These are phyloP conservation scores for Porites evermanni DNA, from an alignment of 92 coral and sea anemone species.

Conservation along the genomic window DNA sequence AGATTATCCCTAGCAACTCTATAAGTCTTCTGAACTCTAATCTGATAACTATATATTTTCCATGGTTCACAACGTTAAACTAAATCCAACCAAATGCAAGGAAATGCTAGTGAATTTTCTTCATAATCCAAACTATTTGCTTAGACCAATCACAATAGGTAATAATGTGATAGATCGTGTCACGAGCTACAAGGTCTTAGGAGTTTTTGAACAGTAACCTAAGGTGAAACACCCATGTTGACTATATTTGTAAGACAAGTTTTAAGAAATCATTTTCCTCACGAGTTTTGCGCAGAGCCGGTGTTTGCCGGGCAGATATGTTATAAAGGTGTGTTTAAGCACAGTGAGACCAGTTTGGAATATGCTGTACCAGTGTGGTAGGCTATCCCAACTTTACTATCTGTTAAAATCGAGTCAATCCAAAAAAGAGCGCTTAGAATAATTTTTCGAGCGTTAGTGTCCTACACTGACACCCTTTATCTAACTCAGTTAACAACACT, in stretches of 20 bases:
- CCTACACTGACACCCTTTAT: constrained; percentile 24
- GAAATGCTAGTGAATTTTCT: constrained; percentile 43
- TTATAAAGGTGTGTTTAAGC: constrained; percentile 30
- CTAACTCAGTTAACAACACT: constrained; percentile 20
- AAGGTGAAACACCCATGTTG: constrained; percentile 44
- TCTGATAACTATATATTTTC: constrained; percentile 24
- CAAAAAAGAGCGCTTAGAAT: constrained; percentile 28
- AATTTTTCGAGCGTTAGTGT: constrained; percentile 21
- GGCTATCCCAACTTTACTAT: constrained; percentile 33
- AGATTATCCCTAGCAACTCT: constrained; percentile 45
- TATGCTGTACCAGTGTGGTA: constrained; percentile 56
- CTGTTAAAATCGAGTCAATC: constrained; percentile 26
- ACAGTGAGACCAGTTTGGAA: constrained; percentile 51
- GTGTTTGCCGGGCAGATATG: constrained; percentile 19
- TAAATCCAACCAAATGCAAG: constrained; percentile 49
- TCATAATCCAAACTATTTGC: constrained; percentile 10
- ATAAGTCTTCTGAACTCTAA: constrained; percentile 21
- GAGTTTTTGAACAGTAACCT: constrained; percentile 25
- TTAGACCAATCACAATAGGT: constrained; percentile 33
- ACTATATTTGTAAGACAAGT: constrained; percentile 32
- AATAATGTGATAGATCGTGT: constrained; percentile 43
- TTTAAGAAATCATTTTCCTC: constrained; percentile 24
- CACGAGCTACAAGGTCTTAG: constrained; percentile 38
- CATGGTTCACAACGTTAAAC: constrained; percentile 17
- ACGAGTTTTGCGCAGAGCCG: constrained; percentile 44